A percentile compares a stretch with the other conserved stretches of the same genome.
Evolutionary conservation across 2,113 vertebrate species (phyloP).

Genomic region (Salminus brasiliensis): DNA sequence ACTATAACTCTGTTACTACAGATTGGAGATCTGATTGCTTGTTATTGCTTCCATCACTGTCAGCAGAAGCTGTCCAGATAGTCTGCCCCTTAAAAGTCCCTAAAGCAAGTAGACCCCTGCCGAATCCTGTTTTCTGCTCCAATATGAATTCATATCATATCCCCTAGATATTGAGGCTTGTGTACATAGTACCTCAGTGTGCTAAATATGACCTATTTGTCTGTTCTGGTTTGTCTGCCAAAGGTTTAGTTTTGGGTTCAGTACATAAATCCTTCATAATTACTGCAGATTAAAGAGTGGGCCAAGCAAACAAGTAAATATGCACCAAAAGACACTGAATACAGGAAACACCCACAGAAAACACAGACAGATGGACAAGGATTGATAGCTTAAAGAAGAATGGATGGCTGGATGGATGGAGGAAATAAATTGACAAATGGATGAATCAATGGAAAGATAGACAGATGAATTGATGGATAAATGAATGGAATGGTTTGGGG

Average conservation of each 20-base stretch:
- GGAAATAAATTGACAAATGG: background rate
- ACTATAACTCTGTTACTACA: too few relatives aligned
- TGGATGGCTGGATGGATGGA: background rate
- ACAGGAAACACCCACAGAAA: background rate
- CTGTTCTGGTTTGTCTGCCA: background rate
- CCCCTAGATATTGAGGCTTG: too few relatives aligned
- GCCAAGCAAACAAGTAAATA: background rate
- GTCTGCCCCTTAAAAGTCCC: background rate
- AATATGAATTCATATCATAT: too few relatives aligned
- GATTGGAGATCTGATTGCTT: too few relatives aligned
- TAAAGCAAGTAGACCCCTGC: background rate
- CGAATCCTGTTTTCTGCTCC: too few relatives aligned
- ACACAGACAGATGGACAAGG: background rate
- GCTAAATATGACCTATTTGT: background rate
- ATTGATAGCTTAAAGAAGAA: background rate
- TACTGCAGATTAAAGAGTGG: background rate
- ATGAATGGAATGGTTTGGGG: background rate
- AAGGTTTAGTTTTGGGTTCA: background rate
- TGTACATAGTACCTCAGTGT: too few relatives aligned
- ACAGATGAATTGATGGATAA: background rate
- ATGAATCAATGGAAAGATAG: background rate
- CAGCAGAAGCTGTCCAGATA: background rate
- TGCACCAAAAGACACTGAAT: background rate
- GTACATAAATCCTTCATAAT: background rate
- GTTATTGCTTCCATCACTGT: background rate